Base-by-base conservation (phyloP, 2,797 vertebrate genomes). In the Vultur gryphus region DNA sequence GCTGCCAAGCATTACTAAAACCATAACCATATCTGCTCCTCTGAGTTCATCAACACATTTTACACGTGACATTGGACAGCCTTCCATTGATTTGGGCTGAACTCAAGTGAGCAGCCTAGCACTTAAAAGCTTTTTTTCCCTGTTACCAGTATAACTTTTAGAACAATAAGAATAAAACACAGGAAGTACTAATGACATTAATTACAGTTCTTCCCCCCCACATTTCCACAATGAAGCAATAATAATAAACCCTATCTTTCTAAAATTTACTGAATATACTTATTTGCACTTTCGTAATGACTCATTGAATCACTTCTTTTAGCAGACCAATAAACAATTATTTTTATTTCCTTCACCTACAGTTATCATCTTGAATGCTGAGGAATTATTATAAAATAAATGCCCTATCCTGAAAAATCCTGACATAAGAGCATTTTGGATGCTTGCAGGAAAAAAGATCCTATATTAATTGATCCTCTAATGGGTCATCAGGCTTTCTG, bases 321-420 rank as follows among this genome's bases (percentile, higher is more conserved):
- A 85, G 54, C 51, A 80, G 77, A 73, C 44, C 46, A 8, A 66
- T 90, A 75, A 91, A 61, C 4, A 3, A 84, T 78, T 81, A 35
- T 86, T 84, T 96, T 44, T 89, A 61, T 93, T 96, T 92, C 54
- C 14, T 79, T 95, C 70, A 90, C 62, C 62, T 91, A 49, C 24
- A 59, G 35, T 79, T 92, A 48, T 35, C 19, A 58, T 87, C 13
- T 54, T 83, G 31, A 75, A 19, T 55, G 24, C 24, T 55, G 33
- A 86, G 35, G 18, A 88, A 44, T 88, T 81, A 21, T 80, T 90
- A 39, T 44, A 16, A 80, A 83, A 44, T 71, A 59, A 29, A 44
- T 59, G 13, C 67, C 16, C 55, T 77, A 16, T 54, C 20, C 37
- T 69, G 28, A 84, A 85, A 92, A 90, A 67, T 44, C 21, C 26